These are phyloP conservation scores for Zaprionus taronus DNA, from an alignment of 1,140 invertebrate genomes.

Conservation along the genomic window DNA sequence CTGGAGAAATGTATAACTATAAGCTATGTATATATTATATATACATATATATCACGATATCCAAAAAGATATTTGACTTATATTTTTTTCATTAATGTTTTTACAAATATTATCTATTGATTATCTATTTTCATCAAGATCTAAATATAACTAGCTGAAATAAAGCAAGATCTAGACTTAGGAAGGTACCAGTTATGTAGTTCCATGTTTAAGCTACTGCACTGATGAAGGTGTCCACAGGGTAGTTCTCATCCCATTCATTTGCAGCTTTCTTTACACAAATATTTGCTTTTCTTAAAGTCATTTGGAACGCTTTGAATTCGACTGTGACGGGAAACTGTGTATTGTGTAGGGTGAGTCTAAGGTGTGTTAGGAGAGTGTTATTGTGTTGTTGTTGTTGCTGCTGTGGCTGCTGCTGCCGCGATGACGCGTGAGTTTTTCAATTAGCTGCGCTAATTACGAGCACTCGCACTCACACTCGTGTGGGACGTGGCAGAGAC, in stretches of 20 bases:
- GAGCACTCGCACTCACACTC: not conserved
- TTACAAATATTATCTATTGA: not conserved
- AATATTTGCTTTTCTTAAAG: slow-evolving; percentile 6
- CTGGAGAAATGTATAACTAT: no score
- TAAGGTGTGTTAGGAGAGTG: not conserved
- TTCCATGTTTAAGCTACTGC: not conserved
- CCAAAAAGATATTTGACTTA: not conserved
- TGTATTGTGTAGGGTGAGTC: not conserved
- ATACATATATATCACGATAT: not conserved
- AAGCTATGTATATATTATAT: no score
- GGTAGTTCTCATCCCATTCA: not conserved
- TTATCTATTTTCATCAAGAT: not conserved
- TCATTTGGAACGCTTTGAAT: slow-evolving; percentile 10
- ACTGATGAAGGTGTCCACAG: not conserved
- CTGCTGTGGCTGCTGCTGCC: not conserved
- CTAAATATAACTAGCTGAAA: not conserved
- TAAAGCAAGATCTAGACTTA: not conserved
- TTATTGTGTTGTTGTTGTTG: not conserved
- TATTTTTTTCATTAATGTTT: not conserved
- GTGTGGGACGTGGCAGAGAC: slow-evolving; percentile 19
- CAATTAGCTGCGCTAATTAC: slow-evolving; percentile 75
- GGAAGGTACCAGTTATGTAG: no score
- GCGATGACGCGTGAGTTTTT: slow-evolving; percentile 52
- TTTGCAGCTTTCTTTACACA: not conserved
- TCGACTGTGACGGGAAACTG: slow-evolving; percentile 6